Percentiles rank a stretch among this genome's conserved stretches.
These are phyloP conservation scores for Recurvirostra avosetta DNA, from an alignment of 2,113 vertebrate species.

Conservation along the genomic window DNA sequence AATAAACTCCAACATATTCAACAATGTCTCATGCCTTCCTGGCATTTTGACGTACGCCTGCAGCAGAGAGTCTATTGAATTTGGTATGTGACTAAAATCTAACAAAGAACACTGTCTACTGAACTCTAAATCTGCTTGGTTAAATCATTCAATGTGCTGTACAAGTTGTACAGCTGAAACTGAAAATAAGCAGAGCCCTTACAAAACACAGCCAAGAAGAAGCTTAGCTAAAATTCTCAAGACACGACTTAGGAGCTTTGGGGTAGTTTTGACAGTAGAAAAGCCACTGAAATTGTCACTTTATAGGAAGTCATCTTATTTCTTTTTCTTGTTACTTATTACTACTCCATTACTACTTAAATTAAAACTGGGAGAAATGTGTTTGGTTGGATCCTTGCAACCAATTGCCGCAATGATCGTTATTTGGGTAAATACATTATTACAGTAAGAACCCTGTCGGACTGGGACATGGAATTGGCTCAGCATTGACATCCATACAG, in stretches of 20 bases:
- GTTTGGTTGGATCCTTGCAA: neutral
- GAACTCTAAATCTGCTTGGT: slow-evolving; percentile 69
- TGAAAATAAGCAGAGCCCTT: slow-evolving; percentile 56
- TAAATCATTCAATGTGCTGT: slow-evolving; percentile 59
- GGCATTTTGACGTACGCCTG: slow-evolving; percentile 70
- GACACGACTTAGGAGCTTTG: neutral
- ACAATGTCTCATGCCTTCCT: slow-evolving; percentile 69
- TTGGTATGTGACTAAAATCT: slow-evolving; percentile 71
- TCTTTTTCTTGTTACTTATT: neutral
- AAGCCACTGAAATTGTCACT: neutral
- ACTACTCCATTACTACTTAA: neutral
- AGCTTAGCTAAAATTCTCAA: slow-evolving; percentile 47
- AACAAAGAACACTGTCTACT: slow-evolving; percentile 72
- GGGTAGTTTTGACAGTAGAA: neutral
- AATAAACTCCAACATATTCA: slow-evolving; percentile 69
- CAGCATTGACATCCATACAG: neutral
- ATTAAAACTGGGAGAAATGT: neutral
- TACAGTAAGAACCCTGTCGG: neutral
- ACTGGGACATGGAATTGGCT: neutral
- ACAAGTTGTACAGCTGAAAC: slow-evolving; percentile 61
- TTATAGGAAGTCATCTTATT: neutral
- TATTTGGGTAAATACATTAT: neutral
- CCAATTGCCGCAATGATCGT: neutral
- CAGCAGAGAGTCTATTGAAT: slow-evolving; percentile 73
- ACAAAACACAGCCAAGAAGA: neutral